phyloP scores from a whole-genome alignment of 2,888 invertebrate genomes.

The Oligia fasciuncula region DNA sequence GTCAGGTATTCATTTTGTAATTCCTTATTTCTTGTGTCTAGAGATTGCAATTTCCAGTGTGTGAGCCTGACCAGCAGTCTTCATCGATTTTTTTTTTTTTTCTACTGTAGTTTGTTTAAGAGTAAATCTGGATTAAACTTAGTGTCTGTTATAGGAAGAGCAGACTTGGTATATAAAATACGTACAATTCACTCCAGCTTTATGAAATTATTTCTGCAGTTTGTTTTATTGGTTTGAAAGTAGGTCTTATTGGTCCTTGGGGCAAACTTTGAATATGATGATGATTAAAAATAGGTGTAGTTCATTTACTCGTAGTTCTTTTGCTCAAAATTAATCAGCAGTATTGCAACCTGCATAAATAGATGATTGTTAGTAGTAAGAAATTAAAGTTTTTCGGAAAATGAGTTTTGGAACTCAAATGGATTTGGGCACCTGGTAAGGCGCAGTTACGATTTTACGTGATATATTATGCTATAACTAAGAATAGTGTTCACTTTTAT shows the following conservation, averaged over 20 bases:
- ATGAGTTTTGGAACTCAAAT: no score
- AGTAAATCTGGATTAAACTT: constrained; percentile 20
- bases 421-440: no score
- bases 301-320: neutral
- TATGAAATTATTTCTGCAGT: neutral
- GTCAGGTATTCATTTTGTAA: constrained; percentile 40
- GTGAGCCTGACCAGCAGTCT: constrained; percentile 37
- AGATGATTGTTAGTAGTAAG: neutral
- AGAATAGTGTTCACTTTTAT: neutral
- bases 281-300: neutral
- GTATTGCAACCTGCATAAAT: neutral
- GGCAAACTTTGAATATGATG: neutral
- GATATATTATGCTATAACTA: neutral
- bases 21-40: constrained; percentile 41
- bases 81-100: constrained; percentile 44
- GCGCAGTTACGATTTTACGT: neutral
- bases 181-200: no score
- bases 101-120: neutral
- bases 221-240: neutral
- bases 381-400: no score
- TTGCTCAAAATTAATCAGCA: no score
- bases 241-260: neutral
- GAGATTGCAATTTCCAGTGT: constrained; percentile 58
- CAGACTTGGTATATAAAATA: neutral
- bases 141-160: neutral